Conservation (phyloP, 1,140 invertebrate genomes). For the Oryctes rhinoceros region DNA sequence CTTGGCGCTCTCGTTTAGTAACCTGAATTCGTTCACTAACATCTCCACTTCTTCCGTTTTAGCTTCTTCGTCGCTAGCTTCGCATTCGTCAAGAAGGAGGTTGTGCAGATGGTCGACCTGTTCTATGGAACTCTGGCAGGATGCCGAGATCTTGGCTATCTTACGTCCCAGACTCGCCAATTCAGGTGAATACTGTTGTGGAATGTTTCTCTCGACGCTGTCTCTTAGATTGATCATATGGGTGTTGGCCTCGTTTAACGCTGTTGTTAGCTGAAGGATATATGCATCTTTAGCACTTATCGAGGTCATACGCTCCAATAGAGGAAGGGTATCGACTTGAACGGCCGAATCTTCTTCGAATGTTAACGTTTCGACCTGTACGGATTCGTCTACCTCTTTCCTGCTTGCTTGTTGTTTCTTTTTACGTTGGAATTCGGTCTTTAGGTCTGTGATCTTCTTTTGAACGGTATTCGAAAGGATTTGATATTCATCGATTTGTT, state of each 20-base stretch:
- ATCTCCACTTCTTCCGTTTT: constrained; percentile 72
- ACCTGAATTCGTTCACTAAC: constrained; percentile 73
- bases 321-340: constrained; percentile 78
- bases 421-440: constrained; percentile 60
- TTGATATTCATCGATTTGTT: constrained; percentile 75
- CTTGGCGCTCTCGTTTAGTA: constrained; percentile 74
- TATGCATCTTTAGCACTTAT: constrained; percentile 84
- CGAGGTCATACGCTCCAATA: constrained; percentile 65
- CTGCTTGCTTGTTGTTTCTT: constrained; percentile 52
- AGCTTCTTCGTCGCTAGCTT: constrained; percentile 72
- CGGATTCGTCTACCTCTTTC: constrained; percentile 66
- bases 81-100: constrained; percentile 77
- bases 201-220: constrained; percentile 64
- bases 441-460: constrained; percentile 63
- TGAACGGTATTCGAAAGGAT: constrained; percentile 71
- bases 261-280: constrained; percentile 73
- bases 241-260: constrained; percentile 69
- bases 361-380: constrained; percentile 77
- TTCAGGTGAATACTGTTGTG: constrained; percentile 64
- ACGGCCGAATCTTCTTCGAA: constrained; percentile 79
- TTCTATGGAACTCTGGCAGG: constrained; percentile 78
- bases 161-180: constrained; percentile 64
- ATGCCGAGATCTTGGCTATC: constrained; percentile 72
- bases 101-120: constrained; percentile 80
- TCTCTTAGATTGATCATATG: constrained; percentile 67